Percentiles rank a stretch among this genome's conserved stretches.
These are phyloP conservation scores for Apostichopus japonicus DNA, from an alignment of 35 echinoderm and acorn worm species.

Conservation along the genomic window DNA sequence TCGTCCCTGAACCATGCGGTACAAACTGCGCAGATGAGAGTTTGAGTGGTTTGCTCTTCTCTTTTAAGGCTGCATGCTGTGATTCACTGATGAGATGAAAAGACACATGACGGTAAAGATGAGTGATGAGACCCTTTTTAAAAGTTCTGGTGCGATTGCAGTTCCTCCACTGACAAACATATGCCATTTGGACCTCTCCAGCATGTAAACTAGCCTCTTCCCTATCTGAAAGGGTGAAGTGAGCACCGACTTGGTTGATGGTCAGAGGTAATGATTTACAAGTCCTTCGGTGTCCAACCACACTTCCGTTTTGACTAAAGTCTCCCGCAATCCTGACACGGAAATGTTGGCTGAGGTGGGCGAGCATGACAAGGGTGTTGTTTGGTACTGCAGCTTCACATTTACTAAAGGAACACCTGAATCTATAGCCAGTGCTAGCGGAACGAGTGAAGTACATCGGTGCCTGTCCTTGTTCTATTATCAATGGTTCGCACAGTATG, in stretches of 20 bases:
- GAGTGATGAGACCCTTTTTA: slow-evolving; percentile 68
- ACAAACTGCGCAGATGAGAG: slow-evolving; percentile 58
- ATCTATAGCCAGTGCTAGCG: slow-evolving; percentile 36
- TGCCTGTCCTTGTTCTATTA: slow-evolving; percentile 68
- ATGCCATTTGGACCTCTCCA: slow-evolving; percentile 71
- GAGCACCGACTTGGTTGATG: slow-evolving; percentile 65
- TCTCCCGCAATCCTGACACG: slow-evolving; percentile 61
- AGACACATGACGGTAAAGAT: slow-evolving; percentile 68
- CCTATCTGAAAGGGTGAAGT: slow-evolving; percentile 67
- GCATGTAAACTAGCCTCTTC: slow-evolving; percentile 68
- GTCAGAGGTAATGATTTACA: slow-evolving; percentile 65
- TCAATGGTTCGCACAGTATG: slow-evolving; percentile 68
- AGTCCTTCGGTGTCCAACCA: slow-evolving; percentile 40
- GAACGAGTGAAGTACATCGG: slow-evolving; percentile 62
- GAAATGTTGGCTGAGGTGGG: slow-evolving; percentile 73
- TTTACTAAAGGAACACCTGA: slow-evolving; percentile 58
- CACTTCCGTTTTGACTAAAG: slow-evolving; percentile 50
- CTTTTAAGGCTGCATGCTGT: slow-evolving; percentile 53
- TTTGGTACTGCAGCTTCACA: slow-evolving; percentile 63
- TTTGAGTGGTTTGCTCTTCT: slow-evolving; percentile 61
- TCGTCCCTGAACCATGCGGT: slow-evolving; percentile 44
- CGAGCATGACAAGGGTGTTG: slow-evolving; percentile 70
- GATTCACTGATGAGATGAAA: slow-evolving; percentile 61
- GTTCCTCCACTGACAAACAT: slow-evolving; percentile 69
- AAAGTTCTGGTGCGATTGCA: slow-evolving; percentile 62